Evolutionary conservation across 2,888 invertebrate species (phyloP), one percentile per base, ranked within the genome.

Genomic region (Gisinianus flammeolus): DNA sequence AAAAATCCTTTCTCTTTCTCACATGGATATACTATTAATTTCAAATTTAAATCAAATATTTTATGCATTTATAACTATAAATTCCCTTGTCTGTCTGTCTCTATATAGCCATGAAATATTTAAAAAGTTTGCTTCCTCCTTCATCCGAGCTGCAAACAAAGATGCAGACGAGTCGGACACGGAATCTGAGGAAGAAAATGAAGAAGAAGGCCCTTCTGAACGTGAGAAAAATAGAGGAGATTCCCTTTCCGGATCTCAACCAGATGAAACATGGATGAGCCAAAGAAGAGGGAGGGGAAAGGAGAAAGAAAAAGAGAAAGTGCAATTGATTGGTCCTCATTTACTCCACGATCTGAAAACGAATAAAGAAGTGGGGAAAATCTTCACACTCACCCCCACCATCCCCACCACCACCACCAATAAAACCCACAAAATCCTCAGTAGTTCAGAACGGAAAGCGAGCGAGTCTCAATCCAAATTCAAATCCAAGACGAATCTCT

Each of bases 251-350:
- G 12, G 33, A 4, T 16, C 22, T 12, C 22, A 10, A 12, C 24
- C 69, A 16, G 1, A 6, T 28, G 10, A 56, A n/a, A n/a, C 44
- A 16, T n/a, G n/a, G n/a, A n/a, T 54, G n/a, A 16, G 28, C n/a
- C 26, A n/a, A 28, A 28, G 56, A 26, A 24, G 22, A 19, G n/a
- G 19, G 12, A 19, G 8, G 19, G 19, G 19, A 19, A 56, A 56
- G n/a, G 56, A 26, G 12, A n/a, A 24, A 2, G 30, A 30, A 56
- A 58, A 56, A 56, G 76, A 81, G 12, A 68, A 77, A 33, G 82
- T 83, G 10, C 84, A 84, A 66, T 58, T 83, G 35, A 72, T 84
- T 24, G 81, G 82, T 10, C 81, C 84, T 4, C 84, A 84, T 73
- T 69, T 84, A 0, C 79, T 84, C 0, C 77, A 75, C 6, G 78